Evolutionary conservation across 2,113 vertebrate genomes (phyloP).

Genomic region (Pseudopipra pipra): DNA sequence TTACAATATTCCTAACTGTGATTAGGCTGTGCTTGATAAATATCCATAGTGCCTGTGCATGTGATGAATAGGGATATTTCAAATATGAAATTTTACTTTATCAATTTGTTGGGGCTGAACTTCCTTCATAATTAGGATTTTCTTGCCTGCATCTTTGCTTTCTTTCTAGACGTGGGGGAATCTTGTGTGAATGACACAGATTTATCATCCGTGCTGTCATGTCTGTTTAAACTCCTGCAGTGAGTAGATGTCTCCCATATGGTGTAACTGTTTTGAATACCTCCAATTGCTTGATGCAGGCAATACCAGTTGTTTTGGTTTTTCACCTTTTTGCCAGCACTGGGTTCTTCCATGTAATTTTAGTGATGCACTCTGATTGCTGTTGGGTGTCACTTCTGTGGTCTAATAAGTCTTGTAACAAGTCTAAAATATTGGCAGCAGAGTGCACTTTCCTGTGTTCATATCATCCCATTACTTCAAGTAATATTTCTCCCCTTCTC

Average conservation of each 20-base stretch:
- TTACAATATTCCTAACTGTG: background rate
- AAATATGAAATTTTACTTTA: background rate
- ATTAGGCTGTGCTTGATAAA: background rate
- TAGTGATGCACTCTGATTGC: background rate
- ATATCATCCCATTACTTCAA: background rate
- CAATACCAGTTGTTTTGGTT: background rate
- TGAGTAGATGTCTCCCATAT: constrained; percentile 4
- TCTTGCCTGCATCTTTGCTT: background rate
- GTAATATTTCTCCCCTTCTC: background rate
- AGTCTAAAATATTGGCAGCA: background rate
- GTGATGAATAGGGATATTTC: background rate
- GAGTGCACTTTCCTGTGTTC: background rate
- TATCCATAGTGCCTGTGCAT: background rate
- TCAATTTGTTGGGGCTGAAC: background rate
- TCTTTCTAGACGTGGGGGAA: background rate
- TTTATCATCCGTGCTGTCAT: background rate
- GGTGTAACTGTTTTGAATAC: background rate
- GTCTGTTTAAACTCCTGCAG: constrained; percentile 4
- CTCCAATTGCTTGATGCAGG: background rate
- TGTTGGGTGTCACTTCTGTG: background rate
- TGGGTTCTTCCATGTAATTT: background rate
- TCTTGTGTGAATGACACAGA: background rate
- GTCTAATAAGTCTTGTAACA: background rate
- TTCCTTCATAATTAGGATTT: background rate
- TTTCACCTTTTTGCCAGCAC: background rate